Conservation (phyloP, 1,140 invertebrate species). For the Trichogramma pretiosum region DNA sequence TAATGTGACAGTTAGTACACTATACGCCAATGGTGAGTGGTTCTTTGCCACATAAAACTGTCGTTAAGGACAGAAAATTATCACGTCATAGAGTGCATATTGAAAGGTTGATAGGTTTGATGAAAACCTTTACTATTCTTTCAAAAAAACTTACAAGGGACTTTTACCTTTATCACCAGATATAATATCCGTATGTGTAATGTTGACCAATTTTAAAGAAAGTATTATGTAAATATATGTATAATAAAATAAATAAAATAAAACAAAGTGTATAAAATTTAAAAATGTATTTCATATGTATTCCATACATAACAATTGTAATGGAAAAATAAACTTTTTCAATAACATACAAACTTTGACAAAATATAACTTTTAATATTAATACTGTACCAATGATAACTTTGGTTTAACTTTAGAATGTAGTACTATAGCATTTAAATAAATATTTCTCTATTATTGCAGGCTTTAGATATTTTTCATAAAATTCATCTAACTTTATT, state of each 20-base stretch:
- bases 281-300: not conserved
- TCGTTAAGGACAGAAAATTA: not conserved
- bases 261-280: not conserved
- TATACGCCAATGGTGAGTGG: not conserved
- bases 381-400: not conserved
- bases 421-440: not conserved
- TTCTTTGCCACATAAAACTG: not conserved
- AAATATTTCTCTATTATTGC: not conserved
- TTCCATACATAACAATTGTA: too few species aligned
- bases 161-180: not conserved
- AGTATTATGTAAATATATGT: not conserved
- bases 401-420: not conserved
- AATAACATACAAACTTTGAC: too few species aligned
- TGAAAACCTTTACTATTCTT: not conserved
- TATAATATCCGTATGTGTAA: not conserved
- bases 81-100: not conserved
- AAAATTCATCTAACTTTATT: slow-evolving; percentile 3
- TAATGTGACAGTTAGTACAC: not conserved
- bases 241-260: not conserved
- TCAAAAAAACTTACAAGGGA: not conserved
- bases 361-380: not conserved
- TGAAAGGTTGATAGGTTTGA: not conserved
- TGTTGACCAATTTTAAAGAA: not conserved
- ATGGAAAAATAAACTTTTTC: too few species aligned
- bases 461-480: not conserved